Evolutionary conservation across 2,113 vertebrate genomes (phyloP).

Genomic region (Cryptomyrus ogoouensis): DNA sequence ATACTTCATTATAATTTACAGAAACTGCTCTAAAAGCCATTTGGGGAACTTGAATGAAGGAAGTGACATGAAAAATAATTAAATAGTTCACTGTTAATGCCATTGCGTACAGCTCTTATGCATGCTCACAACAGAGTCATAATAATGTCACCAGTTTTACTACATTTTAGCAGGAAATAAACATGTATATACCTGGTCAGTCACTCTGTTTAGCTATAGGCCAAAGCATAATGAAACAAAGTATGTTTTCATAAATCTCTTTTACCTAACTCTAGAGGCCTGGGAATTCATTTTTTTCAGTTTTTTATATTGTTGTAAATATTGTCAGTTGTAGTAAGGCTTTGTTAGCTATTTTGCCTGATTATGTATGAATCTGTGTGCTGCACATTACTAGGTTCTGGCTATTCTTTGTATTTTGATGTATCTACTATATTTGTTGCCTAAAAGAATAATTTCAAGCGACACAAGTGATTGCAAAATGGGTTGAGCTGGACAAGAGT

Average conservation of each 20-base stretch:
- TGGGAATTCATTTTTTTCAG: background rate
- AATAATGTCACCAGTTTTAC: background rate
- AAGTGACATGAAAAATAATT: background rate
- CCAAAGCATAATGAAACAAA: background rate
- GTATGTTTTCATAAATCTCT: background rate
- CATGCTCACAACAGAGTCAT: too few relatives aligned
- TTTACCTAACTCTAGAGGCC: background rate
- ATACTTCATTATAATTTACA: background rate
- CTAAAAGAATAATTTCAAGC: background rate
- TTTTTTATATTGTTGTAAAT: background rate
- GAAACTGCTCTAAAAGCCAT: background rate
- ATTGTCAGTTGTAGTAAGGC: background rate
- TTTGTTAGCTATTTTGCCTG: background rate
- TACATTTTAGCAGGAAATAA: background rate
- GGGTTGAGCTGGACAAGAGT: background rate
- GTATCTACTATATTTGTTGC: background rate
- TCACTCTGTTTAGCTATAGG: background rate
- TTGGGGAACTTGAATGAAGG: background rate
- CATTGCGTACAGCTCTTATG: background rate
- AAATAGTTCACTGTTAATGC: background rate
- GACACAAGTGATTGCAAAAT: background rate
- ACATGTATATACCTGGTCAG: background rate
- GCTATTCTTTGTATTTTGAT: background rate
- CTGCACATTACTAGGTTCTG: background rate
- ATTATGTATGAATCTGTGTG: background rate